Percentiles rank a stretch among this genome's conserved stretches.
Evolutionary conservation across 1,140 invertebrate species (phyloP).

Genomic region (Dendrolimus punctatus): DNA sequence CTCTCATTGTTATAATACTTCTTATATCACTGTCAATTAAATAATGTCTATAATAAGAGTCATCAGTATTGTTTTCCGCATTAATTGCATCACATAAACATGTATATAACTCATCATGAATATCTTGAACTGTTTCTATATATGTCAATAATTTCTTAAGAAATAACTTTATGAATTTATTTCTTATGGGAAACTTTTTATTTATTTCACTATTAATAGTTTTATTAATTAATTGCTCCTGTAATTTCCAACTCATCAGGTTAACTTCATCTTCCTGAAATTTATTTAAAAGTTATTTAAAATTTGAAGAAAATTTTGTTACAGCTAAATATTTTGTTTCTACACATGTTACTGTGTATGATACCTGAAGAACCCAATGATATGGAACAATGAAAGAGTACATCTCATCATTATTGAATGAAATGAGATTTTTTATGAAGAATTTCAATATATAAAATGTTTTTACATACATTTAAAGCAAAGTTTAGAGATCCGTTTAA

Average conservation of each 20-base stretch:
- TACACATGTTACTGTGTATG: no score
- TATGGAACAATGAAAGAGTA: no score
- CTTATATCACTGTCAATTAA: constrained; percentile 30
- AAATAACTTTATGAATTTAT: constrained; percentile 38
- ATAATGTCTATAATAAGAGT: constrained; percentile 47
- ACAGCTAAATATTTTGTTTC: no score
- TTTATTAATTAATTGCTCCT: constrained; percentile 34
- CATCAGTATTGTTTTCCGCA: constrained; percentile 12
- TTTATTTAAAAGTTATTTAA: no score
- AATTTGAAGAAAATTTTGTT: no score
- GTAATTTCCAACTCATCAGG: constrained; percentile 30
- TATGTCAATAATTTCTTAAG: constrained; percentile 46
- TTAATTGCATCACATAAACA: constrained; percentile 38
- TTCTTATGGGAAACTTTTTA: constrained; percentile 41
- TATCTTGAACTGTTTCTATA: constrained; percentile 44
- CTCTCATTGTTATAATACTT: constrained; percentile 42
- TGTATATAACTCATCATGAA: constrained; percentile 50
- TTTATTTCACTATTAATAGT: constrained; percentile 33
- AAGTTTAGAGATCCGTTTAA: constrained; percentile 18
- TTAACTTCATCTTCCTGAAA: constrained; percentile 35
- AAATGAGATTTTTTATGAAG: background rate
- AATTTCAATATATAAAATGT: background rate
- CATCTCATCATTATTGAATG: no score
- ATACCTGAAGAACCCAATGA: no score
- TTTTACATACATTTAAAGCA: constrained; percentile 18